These are phyloP conservation scores for Trichechus manatus DNA, from an alignment of 2,113 vertebrate genomes.

Conservation along the genomic window DNA sequence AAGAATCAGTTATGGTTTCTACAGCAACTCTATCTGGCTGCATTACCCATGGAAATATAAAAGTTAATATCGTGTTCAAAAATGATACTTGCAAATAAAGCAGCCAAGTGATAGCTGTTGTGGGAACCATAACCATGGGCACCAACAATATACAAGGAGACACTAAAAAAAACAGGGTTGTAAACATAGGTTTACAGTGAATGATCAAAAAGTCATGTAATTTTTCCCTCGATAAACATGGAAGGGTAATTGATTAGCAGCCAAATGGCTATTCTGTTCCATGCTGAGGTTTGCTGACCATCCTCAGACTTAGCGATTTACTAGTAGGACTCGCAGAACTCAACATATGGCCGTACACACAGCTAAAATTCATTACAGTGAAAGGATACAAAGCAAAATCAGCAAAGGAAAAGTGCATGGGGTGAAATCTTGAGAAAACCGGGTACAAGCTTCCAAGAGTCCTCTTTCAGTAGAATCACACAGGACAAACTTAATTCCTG, in stretches of 20 bases:
- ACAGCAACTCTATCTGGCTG: constrained; percentile 54
- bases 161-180: background rate
- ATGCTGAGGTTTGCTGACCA: background rate
- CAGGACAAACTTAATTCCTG: background rate
- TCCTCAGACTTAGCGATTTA: background rate
- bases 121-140: constrained; percentile 5
- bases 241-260: constrained; percentile 1
- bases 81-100: constrained; percentile 41
- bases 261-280: background rate
- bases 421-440: background rate
- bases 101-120: constrained; percentile 51
- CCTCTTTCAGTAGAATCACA: background rate
- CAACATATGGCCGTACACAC: background rate
- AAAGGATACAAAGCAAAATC: background rate
- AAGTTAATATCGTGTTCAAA: constrained; percentile 46
- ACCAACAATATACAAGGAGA: constrained; percentile 30
- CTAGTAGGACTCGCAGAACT: background rate
- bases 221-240: constrained; percentile 6
- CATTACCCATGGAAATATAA: constrained; percentile 44
- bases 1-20: constrained; percentile 56
- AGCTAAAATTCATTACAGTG: background rate
- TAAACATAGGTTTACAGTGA: background rate
- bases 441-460: background rate
- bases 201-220: background rate
- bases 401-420: background rate